Evolutionary conservation across 2,113 vertebrate genomes (phyloP).

Genomic region (Scalopus aquaticus): DNA sequence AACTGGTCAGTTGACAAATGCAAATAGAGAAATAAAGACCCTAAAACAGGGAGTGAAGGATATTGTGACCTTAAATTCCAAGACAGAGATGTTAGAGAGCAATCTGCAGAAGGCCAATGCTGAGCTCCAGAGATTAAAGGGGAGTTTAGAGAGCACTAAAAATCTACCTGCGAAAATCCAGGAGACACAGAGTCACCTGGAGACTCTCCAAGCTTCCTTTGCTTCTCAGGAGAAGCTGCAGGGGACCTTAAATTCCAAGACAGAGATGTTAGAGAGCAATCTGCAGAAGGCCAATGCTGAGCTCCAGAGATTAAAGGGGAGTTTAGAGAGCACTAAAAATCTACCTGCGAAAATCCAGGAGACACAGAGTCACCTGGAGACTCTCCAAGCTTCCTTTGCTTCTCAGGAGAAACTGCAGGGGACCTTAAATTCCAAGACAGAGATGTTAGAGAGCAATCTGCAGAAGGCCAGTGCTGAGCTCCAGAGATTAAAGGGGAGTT

Average conservation of each 20-base stretch:
- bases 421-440: background rate
- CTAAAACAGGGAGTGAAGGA: background rate
- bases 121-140: slow-evolving; percentile 26
- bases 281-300: background rate
- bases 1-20: background rate
- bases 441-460: background rate
- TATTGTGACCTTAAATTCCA: background rate
- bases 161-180: background rate
- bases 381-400: background rate
- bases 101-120: background rate
- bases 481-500: background rate
- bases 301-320: background rate
- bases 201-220: background rate
- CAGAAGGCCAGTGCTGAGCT: background rate
- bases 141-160: background rate
- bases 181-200: background rate
- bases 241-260: background rate
- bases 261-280: background rate
- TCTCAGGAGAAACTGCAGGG: slow-evolving; percentile 6
- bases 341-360: background rate
- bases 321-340: background rate
- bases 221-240: background rate
- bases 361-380: background rate
- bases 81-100: background rate
- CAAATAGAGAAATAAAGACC: slow-evolving; percentile 51